A percentile compares a stretch with the other conserved stretches of the same genome.
These are phyloP conservation scores for Pyrgus malvae DNA, from an alignment of 2,888 invertebrate species.

Conservation along the genomic window DNA sequence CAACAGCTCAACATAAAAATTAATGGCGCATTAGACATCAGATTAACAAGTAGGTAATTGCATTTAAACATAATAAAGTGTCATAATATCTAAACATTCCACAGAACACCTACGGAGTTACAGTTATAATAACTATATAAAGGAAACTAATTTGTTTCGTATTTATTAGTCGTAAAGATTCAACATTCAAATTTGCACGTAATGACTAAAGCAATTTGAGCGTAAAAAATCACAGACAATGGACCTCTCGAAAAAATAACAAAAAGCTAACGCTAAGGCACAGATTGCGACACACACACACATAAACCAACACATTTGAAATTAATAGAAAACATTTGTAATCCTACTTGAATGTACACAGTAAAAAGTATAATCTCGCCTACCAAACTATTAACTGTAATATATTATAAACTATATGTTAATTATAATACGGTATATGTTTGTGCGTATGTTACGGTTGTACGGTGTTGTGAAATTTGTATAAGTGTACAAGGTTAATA, in stretches of 20 bases:
- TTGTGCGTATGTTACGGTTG: background rate
- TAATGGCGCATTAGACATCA: no score
- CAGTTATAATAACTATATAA: background rate
- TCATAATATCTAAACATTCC: no score
- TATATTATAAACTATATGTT: background rate
- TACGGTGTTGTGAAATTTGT: background rate
- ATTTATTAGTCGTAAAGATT: background rate
- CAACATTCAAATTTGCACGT: background rate
- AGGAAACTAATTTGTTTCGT: background rate
- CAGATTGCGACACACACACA: constrained; percentile 29
- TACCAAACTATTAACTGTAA: background rate
- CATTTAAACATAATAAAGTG: no score
- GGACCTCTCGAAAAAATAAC: constrained; percentile 39
- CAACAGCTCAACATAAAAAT: no score
- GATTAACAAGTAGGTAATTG: no score
- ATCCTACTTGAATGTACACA: constrained; percentile 4
- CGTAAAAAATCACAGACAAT: constrained; percentile 30
- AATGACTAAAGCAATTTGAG: constrained; percentile 18
- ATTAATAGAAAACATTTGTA: constrained; percentile 15
- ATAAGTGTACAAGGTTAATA: constrained; percentile 22
- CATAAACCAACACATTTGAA: constrained; percentile 21
- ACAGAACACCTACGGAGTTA: background rate
- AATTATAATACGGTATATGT: background rate
- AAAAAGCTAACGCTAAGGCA: constrained; percentile 38
- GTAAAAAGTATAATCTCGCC: background rate